phyloP scores from a whole-genome alignment of 2,888 invertebrate genomes.

The Acanthosoma haemorrhoidale region DNA sequence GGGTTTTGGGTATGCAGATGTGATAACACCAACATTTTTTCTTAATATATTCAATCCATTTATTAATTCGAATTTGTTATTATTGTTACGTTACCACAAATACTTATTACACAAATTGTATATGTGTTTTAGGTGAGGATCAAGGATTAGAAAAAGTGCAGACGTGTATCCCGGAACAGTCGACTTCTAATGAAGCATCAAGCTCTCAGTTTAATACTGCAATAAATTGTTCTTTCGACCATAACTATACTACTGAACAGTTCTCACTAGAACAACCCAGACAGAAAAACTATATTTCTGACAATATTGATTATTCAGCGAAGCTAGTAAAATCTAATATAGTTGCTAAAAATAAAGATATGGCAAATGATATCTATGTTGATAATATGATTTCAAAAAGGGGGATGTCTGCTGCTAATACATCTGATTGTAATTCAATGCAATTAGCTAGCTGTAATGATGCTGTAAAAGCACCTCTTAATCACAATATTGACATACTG shows the following conservation, averaged over 20 bases:
- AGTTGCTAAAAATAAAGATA: background rate
- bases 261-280: background rate
- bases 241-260: background rate
- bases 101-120: background rate
- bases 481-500: background rate
- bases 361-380: background rate
- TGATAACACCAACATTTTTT: too few species aligned
- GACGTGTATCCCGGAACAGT: background rate
- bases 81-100: too few species aligned
- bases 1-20: too few species aligned
- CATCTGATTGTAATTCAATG: background rate
- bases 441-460: background rate
- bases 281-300: background rate
- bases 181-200: background rate
- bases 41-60: too few species aligned
- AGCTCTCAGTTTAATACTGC: background rate
- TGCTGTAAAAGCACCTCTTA: background rate
- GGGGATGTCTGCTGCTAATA: background rate
- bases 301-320: background rate
- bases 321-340: background rate
- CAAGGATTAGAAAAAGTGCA: background rate
- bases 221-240: background rate
- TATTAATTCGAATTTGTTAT: too few species aligned
- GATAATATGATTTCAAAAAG: background rate
- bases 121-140: background rate